Evolutionary conservation across 2,888 invertebrate genomes (phyloP), one percentile per base, ranked within the genome.

Genomic region (Penaeus monodon): DNA sequence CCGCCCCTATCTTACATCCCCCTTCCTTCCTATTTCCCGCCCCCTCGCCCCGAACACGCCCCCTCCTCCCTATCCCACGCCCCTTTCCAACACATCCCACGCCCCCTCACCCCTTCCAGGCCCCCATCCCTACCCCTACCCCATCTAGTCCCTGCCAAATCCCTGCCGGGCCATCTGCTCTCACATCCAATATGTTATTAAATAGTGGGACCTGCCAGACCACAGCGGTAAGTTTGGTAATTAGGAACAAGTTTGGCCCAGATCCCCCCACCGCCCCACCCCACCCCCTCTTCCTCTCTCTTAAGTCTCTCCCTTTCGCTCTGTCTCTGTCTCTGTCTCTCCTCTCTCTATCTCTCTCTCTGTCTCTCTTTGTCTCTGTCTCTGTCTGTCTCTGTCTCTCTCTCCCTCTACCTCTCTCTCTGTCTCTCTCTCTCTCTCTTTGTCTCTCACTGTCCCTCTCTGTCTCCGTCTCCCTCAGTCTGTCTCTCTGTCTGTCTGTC

Each of bases 131-230:
- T 27, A 33, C n/a, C 44, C 27, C 33, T 33, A 57, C 73, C 24
- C 6, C 6, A 44, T 22, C 38, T 2, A 49, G 17, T 17, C 79
- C 79, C 64, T 17, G 14, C 63, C 44, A n/a, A 44, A 79, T 57
- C 78, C 63, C 57, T 27, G 24, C 63, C 24, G 24, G 49, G 27
- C 24, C 33, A n/a, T 24, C 78, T 57, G 27, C 22, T 22, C 49
- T 33, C 49, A 49, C 82, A 22, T 17, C 77, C 73, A 70, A 82
- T 82, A 73, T 29, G 82, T 82, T 82, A 82, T 82, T 82, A 73
- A 82, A 73, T 70, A 82, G 82, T 49, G 49, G 63, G 49, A 49
- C 49, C 70, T 33, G 73, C 49, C 82, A 82, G 33, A 81, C 81
- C 81, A 66, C 57, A 44, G 63, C 29, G 27, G 12, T 73, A 73